Base-by-base conservation (phyloP, 1,140 invertebrate species). In the Sarcophaga bullata region DNA sequence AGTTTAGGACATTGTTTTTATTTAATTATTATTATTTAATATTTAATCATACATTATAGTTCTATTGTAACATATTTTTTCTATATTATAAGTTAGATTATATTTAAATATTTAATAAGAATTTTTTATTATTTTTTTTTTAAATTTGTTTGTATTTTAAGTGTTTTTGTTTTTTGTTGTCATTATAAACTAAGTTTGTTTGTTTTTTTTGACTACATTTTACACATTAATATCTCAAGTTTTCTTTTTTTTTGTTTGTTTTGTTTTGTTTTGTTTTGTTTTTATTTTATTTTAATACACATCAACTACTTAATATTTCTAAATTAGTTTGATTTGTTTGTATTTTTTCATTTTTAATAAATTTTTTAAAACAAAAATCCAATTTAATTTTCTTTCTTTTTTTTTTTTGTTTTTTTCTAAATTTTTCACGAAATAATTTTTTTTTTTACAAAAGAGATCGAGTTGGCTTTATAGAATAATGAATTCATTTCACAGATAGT, bases 221-320 rank as follows among this genome's bases (percentile, higher is more conserved):
- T 58, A 58, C 54, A 58, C 54, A 58, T 58, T 58, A n/a, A 58
- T 58, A 58, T 58, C 54, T 13, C 54, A 58, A 58, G 52, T 54
- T 54, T 58, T 58, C 15, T 58, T 37, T 2, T 37, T n/a, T n/a
- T n/a, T n/a, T n/a, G n/a, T n/a, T n/a, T n/a, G n/a, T n/a, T n/a
- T n/a, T n/a, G n/a, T 58, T 58, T 54, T 5, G 9, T 13, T 13
- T 58, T 58, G 13, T 58, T 58, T n/a, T 58, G 7, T 13, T 58
- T 58, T 13, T 58, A 58, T n/a, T 58, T 58, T 58, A 13, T 58
- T 58, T 58, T 58, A n/a, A n/a, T 58, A 58, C 13, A 58, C 54
- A 58, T 58, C n/a, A 37, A 37, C 25, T 37, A 37, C 25, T 37
- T 37, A 37, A 37, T 37, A 37, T 37, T 37, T 37, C 25, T 37